Evolutionary conservation across 2,797 vertebrate species (phyloP), one percentile per base, ranked within the genome.

Genomic region (Helicolenus hilgendorfi): DNA sequence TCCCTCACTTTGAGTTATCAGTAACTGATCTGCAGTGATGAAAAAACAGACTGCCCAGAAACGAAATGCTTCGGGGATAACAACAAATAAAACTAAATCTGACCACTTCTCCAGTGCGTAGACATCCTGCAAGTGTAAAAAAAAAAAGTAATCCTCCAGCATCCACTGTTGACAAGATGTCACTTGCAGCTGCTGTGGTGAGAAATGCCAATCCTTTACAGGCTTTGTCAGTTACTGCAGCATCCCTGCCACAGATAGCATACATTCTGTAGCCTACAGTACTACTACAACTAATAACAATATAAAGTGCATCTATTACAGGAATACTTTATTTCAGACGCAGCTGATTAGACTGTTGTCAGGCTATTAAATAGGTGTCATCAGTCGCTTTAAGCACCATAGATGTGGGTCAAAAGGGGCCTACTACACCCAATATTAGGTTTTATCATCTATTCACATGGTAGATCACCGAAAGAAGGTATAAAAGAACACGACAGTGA

Each of bases 181-280:
- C 65, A 27, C 24, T 79, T 65, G 22, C 26, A 62, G 24, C 41
- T 55, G 45, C 7, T 67, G 1, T 73, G 20, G 31, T 2, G 15
- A 41, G 18, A 58, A 60, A 68, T 62, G 29, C 65, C 45, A 76
- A 2, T 59, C 33, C 2, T 53, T 22, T 35, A 1, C 10, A 36
- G 38, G 68, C 77, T 70, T 72, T 69, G 11, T 33, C 58, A 69
- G 27, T 81, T 81, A 60, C 38, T 22, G 53, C 69, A 62, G 27
- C 15, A 38, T 13, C 45, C 2, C 26, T 62, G 26, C 60, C 3
- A 70, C 49, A 38, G 14, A 64, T 38, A 41, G 14, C 13, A 45
- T 27, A 70, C 29, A n/a, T 41, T 15, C 0, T 18, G 38, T 45
- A 45, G 14, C 38, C 38, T 45, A 45, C 20, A 63, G 35, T 62